Evolutionary conservation across 2,888 invertebrate species (phyloP).

Genomic region (Mythimna albipuncta): DNA sequence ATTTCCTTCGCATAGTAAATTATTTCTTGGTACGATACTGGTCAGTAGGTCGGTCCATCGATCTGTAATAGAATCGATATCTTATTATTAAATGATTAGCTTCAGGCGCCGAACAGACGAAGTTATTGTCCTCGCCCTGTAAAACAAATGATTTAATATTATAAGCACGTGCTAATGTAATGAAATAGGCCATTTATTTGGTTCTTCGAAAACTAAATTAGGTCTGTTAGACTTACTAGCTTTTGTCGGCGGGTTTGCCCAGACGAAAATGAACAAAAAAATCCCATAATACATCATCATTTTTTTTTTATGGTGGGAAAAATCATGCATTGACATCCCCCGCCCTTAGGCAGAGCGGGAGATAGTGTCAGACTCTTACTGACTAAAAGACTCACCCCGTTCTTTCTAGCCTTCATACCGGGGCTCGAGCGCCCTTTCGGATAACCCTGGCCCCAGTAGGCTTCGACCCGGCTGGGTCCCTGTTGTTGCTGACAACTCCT

Average conservation of each 20-base stretch:
- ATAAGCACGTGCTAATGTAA: background rate
- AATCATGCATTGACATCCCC: too few species aligned
- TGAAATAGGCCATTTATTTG: background rate
- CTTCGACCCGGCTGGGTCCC: too few species aligned
- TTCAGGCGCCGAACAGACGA: slow-evolving; percentile 40
- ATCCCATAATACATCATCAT: background rate
- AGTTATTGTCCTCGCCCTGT: slow-evolving; percentile 21
- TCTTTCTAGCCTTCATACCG: too few species aligned
- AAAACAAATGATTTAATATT: slow-evolving; percentile 16
- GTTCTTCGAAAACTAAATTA: background rate
- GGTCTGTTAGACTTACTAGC: background rate
- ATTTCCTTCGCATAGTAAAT: slow-evolving; percentile 30
- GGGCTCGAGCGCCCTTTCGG: too few species aligned
- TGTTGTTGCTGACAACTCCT: too few species aligned
- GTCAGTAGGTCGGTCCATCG: slow-evolving; percentile 67
- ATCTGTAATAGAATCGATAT: slow-evolving; percentile 66
- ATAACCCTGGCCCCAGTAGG: too few species aligned
- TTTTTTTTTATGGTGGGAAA: too few species aligned
- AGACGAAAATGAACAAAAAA: background rate
- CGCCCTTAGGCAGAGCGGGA: too few species aligned
- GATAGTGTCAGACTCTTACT: too few species aligned
- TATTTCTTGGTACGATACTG: slow-evolving; percentile 47
- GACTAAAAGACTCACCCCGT: too few species aligned
- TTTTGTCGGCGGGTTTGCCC: background rate
- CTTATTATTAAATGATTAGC: slow-evolving; percentile 68